Conservation (phyloP, 2,888 invertebrate genomes). For the Drosophila setosimentum region DNA sequence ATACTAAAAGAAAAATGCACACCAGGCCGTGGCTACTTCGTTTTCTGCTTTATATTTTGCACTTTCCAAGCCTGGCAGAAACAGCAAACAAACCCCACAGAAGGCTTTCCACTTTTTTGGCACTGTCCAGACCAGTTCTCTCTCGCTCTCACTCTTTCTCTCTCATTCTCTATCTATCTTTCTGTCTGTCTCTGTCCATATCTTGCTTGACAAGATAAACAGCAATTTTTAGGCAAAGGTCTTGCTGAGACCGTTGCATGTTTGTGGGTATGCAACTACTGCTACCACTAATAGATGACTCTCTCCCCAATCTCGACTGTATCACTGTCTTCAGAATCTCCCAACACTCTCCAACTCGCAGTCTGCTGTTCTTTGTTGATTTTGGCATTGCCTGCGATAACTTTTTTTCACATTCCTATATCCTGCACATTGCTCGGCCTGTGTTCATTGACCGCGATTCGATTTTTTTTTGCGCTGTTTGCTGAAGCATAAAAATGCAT, state of each 20-base stretch:
- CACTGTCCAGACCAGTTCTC: conserved; percentile 37
- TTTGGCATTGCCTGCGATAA: conserved; percentile 52
- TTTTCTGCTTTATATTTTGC: conserved; percentile 71
- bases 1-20: conserved; percentile 39
- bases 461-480: conserved; percentile 17
- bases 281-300: conserved; percentile 9
- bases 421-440: conserved; percentile 23
- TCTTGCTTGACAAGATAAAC: conserved; percentile 71
- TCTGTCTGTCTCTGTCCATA: conserved; percentile 12
- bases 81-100: conserved; percentile 42
- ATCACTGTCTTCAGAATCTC: conserved; percentile 21
- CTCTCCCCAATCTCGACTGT: conserved; percentile 7
- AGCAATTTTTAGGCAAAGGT: conserved; percentile 75
- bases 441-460: conserved; percentile 76
- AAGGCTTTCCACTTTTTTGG: conserved; percentile 44
- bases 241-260: conserved; percentile 33
- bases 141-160: conserved; percentile 2
- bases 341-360: not conserved
- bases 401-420: conserved; percentile 28
- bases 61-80: conserved; percentile 45
- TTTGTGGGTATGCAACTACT: conserved; percentile 12
- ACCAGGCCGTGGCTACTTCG: conserved; percentile 64
- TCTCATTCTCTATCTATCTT: conserved; percentile 10
- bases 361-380: conserved; percentile 11
- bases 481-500: conserved; percentile 58